Conservation (phyloP, 2,797 vertebrate genomes). For the Diglossa cyanea region DNA sequence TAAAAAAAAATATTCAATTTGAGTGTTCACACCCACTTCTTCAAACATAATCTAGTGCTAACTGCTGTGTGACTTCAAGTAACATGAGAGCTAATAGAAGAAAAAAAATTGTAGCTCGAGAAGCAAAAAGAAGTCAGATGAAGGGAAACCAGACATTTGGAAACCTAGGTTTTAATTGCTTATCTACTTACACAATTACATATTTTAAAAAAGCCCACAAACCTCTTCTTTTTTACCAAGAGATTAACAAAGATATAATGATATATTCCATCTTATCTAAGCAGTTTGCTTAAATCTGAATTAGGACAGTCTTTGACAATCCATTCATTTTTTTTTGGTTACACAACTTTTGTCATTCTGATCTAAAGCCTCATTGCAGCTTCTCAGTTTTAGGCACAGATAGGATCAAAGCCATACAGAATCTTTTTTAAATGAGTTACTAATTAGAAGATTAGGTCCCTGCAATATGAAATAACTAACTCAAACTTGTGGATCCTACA, state of each 20-base stretch:
- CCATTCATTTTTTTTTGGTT: not conserved
- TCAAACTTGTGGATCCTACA: not conserved
- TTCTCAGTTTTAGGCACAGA: not conserved
- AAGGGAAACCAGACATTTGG: not conserved
- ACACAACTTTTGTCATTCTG: not conserved
- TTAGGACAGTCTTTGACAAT: not conserved
- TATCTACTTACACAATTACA: not conserved
- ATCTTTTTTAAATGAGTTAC: not conserved
- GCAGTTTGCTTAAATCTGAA: not conserved
- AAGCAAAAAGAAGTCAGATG: not conserved
- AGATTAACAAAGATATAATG: not conserved
- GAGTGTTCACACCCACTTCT: not conserved
- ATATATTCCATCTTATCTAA: not conserved
- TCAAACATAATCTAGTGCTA: not conserved
- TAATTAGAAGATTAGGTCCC: not conserved
- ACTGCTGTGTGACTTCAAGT: not conserved
- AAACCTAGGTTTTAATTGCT: not conserved
- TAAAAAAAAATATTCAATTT: not conserved
- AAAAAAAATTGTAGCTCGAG: not conserved
- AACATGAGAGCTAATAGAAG: not conserved
- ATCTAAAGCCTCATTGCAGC: not conserved
- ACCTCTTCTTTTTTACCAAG: not conserved
- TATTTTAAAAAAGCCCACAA: not conserved
- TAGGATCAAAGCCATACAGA: not conserved
- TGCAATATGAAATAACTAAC: not conserved